Base-by-base conservation (phyloP, 2,888 invertebrate genomes). In the Hirtodrosophila alboralis region DNA sequence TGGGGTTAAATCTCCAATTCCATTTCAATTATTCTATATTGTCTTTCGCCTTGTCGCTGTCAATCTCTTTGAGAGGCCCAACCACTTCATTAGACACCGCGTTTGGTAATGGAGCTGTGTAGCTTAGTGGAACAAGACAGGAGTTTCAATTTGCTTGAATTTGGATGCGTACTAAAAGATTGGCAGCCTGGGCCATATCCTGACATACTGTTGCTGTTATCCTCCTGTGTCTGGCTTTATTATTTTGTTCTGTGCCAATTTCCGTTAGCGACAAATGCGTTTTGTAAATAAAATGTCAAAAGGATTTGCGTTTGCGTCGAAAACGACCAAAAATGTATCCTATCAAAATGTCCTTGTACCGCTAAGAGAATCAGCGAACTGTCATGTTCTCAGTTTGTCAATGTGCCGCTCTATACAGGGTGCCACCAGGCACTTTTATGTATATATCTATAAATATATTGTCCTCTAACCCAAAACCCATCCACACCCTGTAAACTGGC, bases 261-360 rank as follows among this genome's bases (percentile, higher is more conserved):
- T 77, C 74, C 76, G 79, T 54, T 75, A 40, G 75, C 75, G 73
- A 61, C 79, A 77, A 77, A 77, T 77, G 76, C 80, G 80, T 79
- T 77, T 79, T 76, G 74, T 74, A 79, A 77, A 77, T 79, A 76
- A 79, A 79, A 79, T 76, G 77, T 79, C 76, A 77, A 79, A 80
- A 79, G 73, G 76, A 76, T 76, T 76, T 78, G 57, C 54, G 64
- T 70, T 60, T 52, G 51, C 52, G 57, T 49, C 59, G 60, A 43
- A 67, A 66, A 60, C 48, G 57, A 71, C 38, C 37, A 53, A 73
- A n/a, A 65, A 58, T 52, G 63, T 71, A 45, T 62, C 38, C 52
- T 57, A 57, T 60, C 52, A 60, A 65, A 51, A 52, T 60, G 57
- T 68, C 41, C 52, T 41, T 47, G 63, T 38, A 34, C 27, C 48